Evolutionary conservation across 1,140 invertebrate species (phyloP), one percentile per base, ranked within the genome.

Genomic region (Drosophila sproati): DNA sequence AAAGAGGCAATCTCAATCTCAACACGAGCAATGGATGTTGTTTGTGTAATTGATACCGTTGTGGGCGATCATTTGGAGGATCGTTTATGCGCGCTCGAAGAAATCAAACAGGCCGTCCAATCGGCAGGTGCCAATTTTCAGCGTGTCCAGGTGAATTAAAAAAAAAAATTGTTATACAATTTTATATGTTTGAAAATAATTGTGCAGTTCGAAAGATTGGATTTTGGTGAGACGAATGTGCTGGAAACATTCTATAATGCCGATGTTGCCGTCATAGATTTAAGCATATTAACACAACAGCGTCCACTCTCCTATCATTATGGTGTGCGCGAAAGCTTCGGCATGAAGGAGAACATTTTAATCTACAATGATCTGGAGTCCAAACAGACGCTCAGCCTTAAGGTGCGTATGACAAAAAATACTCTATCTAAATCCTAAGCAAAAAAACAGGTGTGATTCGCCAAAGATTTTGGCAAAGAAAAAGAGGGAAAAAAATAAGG

Each of bases 311-410:
- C 98, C 85, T 99, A 99, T 94, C 98, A 99, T 93, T 95, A 99
- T 45, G 99, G 98, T 32, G 98, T 99, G 1, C 94, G 99, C 62
- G 98, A 99, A 93, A 99, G 98, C 92, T 99, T 99, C 94, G 97
- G 97, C 51, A 99, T 99, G 98, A 98, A 98, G 91, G 97, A 99
- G 92, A 99, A 99, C 93, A 98, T 99, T 69, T 93, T 99, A 8
- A 94, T 99, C 2, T 98, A 96, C 91, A 98, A 98, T 94, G 98
- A 99, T 94, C 94, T 94, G 75, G 96, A 98, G 93, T 95, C 96
- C 3, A 97, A 98, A 93, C 95, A 96, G 68, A 98, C 98, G 28
- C 92, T 98, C 61, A 94, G 96, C 72, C 93, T 98, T 37, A 98
- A 97, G 94, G 97, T 98, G 94, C 51, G 91, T 86, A 54, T 28